These are phyloP conservation scores for Amphiprion percula DNA, from an alignment of 2,113 vertebrate species.

Conservation along the genomic window DNA sequence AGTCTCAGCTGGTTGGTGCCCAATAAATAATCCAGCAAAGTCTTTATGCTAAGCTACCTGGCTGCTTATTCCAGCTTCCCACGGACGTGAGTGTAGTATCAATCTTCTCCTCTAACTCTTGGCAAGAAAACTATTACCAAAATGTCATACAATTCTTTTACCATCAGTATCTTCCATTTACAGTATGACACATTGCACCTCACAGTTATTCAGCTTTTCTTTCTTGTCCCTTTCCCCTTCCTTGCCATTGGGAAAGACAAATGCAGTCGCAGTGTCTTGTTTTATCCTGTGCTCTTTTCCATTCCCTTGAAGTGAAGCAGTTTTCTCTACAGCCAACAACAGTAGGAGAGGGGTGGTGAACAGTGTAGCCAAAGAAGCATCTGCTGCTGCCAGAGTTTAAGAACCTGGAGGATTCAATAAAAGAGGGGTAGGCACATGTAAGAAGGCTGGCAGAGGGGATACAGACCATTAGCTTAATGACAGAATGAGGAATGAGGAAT, in stretches of 20 bases:
- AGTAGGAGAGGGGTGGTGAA: conserved; percentile 64
- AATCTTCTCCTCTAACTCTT: background rate
- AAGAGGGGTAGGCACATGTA: conserved; percentile 81
- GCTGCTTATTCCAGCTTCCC: background rate
- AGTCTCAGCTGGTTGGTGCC: background rate
- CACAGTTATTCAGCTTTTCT: background rate
- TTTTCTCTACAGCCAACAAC: conserved; percentile 36
- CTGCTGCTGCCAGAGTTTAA: conserved; percentile 82
- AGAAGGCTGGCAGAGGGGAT: conserved; percentile 84
- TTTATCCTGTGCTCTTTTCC: conserved; percentile 46
- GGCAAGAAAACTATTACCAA: background rate
- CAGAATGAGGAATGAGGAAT: conserved; percentile 89
- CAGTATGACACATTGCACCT: conserved; percentile 4
- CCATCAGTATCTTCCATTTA: conserved; percentile 12
- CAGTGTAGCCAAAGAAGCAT: conserved; percentile 78
- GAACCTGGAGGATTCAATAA: conserved; percentile 80
- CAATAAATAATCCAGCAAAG: background rate
- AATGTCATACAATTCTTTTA: conserved; percentile 12
- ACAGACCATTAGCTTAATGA: conserved; percentile 90
- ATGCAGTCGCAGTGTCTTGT: conserved; percentile 32
- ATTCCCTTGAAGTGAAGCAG: conserved; percentile 18
- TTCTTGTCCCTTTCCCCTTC: conserved; percentile 6
- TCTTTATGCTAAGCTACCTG: background rate
- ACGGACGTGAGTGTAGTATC: background rate
- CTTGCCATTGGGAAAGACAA: conserved; percentile 34